Conservation (phyloP, 2,888 invertebrate genomes). For the Hemaris fuciformis region DNA sequence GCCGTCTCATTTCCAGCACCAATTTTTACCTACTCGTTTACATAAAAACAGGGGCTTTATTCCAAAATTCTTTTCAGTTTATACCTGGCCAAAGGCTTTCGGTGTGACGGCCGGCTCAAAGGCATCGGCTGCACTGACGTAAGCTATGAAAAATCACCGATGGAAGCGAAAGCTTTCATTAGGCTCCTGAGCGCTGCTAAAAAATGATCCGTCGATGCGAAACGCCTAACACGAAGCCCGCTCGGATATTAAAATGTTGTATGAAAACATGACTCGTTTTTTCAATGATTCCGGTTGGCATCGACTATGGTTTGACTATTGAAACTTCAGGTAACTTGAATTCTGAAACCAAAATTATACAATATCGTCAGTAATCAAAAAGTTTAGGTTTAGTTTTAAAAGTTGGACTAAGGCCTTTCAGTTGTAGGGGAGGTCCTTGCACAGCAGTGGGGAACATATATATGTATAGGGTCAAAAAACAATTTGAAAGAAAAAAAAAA, state of each 20-base stretch:
- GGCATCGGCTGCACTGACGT: conserved; percentile 11
- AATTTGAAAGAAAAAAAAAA: too few relatives aligned
- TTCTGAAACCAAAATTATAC: too few relatives aligned
- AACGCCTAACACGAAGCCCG: conserved; percentile 3
- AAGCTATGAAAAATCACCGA: conserved; percentile 53
- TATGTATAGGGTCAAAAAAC: too few relatives aligned
- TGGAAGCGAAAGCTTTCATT: conserved; percentile 49
- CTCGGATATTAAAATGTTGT: conserved; percentile 13
- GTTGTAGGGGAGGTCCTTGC: too few relatives aligned
- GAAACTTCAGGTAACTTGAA: too few relatives aligned
- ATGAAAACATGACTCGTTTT: neutral
- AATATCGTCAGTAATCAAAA: too few relatives aligned
- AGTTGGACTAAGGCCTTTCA: too few relatives aligned
- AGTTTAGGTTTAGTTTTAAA: too few relatives aligned
- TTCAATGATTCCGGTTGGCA: neutral
- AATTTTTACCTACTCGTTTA: too few relatives aligned
- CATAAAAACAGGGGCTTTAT: neutral
- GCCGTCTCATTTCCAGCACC: too few relatives aligned
- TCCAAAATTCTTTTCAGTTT: neutral
- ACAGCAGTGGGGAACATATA: too few relatives aligned
- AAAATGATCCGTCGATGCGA: conserved; percentile 36
- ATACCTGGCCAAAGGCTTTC: neutral
- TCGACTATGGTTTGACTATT: too few relatives aligned
- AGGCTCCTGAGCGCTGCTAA: conserved; percentile 42
- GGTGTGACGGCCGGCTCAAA: conserved; percentile 11